Evolutionary conservation across 2,113 vertebrate genomes (phyloP).

Genomic region (Stomatorhinus ivindoensis): DNA sequence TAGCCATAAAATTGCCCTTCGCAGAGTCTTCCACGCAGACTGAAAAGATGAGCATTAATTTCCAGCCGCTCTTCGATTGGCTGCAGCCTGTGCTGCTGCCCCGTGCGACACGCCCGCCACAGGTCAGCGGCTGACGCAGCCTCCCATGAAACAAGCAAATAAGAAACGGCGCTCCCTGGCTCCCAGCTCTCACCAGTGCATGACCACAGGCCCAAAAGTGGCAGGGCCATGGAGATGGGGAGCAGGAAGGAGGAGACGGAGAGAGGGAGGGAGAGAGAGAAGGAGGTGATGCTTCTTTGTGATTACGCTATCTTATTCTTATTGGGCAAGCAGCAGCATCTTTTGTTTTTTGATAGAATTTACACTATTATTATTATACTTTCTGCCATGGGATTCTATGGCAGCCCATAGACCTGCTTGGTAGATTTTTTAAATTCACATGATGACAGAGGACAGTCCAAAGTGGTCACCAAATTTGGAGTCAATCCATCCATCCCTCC

Average conservation of each 20-base stretch:
- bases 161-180: constrained; percentile 97
- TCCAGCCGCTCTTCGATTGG: constrained; percentile 88
- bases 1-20: constrained; percentile 71
- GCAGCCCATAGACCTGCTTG: not conserved
- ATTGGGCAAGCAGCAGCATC: too few species aligned
- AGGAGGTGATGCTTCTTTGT: constrained; percentile 13
- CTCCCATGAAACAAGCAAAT: constrained; percentile 99
- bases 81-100: constrained; percentile 75
- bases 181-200: constrained; percentile 76
- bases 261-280: constrained; percentile 31
- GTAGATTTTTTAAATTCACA: not conserved
- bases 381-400: not conserved
- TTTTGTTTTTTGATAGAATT: not conserved
- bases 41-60: constrained; percentile 90
- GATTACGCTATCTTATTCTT: not conserved
- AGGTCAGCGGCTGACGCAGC: constrained; percentile 93
- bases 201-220: constrained; percentile 69
- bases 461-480: too few species aligned
- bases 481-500: too few species aligned
- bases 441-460: too few species aligned
- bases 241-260: constrained; percentile 34
- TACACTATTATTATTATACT: not conserved
- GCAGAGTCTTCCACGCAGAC: constrained; percentile 64
- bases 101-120: constrained; percentile 75
- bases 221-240: constrained; percentile 61